Percentiles rank a stretch among this genome's conserved stretches.
Conservation (phyloP, 2,797 vertebrate species). For the Paramormyrops hopkinsi region DNA sequence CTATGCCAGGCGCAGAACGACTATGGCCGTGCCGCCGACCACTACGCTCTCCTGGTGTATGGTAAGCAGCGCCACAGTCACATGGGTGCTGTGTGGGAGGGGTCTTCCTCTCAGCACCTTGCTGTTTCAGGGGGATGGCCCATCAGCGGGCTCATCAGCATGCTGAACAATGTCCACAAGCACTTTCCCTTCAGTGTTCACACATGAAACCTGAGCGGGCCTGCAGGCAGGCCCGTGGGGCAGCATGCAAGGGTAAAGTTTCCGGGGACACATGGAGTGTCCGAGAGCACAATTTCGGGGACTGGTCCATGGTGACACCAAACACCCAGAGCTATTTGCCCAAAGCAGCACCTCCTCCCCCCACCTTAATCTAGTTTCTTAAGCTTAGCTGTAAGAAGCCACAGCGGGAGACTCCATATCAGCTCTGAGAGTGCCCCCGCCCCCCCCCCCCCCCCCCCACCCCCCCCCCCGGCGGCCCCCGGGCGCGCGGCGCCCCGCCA, state of each 20-base stretch:
- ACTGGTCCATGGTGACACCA: constrained; percentile 18
- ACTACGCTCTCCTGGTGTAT: constrained; percentile 81
- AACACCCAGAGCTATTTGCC: constrained; percentile 48
- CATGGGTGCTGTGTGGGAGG: background rate
- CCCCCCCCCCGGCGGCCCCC: too few species aligned
- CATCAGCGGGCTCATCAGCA: background rate
- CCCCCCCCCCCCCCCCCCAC: too few species aligned
- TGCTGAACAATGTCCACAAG: background rate
- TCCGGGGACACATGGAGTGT: background rate
- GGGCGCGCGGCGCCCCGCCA: too few species aligned
- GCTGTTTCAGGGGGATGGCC: background rate
- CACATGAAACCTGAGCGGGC: background rate
- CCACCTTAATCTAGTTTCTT: background rate
- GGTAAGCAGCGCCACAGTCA: constrained; percentile 58
- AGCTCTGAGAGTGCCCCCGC: background rate
- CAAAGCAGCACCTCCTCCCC: constrained; percentile 36
- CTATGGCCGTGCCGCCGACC: constrained; percentile 78
- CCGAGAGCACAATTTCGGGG: background rate
- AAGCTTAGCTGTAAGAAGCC: background rate
- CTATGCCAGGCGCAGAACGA: constrained; percentile 82
- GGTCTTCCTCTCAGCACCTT: background rate
- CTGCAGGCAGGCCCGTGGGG: background rate
- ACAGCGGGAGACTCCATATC: constrained; percentile 8
- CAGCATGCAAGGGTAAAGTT: background rate
- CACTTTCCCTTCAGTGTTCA: background rate